phyloP scores from a whole-genome alignment of 2,113 vertebrate genomes.

The Pungitius pungitius region DNA sequence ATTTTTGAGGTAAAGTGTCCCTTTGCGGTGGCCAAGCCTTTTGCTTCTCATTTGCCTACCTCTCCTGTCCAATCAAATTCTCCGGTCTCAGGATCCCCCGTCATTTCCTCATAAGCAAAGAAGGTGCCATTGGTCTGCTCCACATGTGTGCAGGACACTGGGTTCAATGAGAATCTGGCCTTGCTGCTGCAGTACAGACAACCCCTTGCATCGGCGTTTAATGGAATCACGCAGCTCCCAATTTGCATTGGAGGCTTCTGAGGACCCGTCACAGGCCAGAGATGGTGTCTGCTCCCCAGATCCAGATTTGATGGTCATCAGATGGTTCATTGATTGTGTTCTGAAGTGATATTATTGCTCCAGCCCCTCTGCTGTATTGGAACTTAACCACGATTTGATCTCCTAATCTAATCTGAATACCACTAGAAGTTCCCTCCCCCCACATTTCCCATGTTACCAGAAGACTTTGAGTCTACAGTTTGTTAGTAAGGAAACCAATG shows the following conservation, averaged over 20 bases:
- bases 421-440: too few species aligned
- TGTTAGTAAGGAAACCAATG: background rate
- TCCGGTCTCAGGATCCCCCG: background rate
- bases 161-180: constrained; percentile 8
- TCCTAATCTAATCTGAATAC: too few species aligned
- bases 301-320: constrained; percentile 20
- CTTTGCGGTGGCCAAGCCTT: background rate
- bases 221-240: constrained; percentile 24
- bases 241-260: constrained; percentile 65
- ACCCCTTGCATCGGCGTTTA: constrained; percentile 66
- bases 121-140: constrained; percentile 51
- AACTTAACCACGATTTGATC: background rate
- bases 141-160: constrained; percentile 1
- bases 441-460: background rate
- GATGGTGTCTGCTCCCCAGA: constrained; percentile 17
- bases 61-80: constrained; percentile 26
- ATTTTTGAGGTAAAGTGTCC: background rate
- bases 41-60: constrained; percentile 16
- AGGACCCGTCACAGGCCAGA: constrained; percentile 19
- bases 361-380: background rate
- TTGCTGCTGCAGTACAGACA: constrained; percentile 14
- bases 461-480: background rate
- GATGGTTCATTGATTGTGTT: background rate
- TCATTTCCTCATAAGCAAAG: constrained; percentile 54
- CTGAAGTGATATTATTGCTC: background rate